Conservation (phyloP, 2,113 vertebrate genomes). For the Cathartes aura region DNA sequence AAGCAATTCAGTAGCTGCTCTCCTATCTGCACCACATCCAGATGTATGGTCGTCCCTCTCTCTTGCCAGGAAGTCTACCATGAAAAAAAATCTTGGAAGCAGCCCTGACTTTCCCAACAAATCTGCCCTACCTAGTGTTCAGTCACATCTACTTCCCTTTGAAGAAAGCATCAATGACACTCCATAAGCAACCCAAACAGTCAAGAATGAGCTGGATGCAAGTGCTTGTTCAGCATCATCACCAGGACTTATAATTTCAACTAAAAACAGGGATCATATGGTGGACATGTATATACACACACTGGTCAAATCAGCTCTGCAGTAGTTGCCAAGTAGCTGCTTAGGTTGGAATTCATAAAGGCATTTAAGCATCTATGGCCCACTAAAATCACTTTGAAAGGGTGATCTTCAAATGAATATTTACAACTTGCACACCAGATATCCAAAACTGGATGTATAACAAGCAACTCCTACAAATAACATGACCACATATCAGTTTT, state of each 20-base stretch:
- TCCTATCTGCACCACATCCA: not conserved
- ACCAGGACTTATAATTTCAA: not conserved
- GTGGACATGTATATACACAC: not conserved
- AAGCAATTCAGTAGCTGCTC: not conserved
- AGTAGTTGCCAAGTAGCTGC: not conserved
- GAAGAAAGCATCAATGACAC: not conserved
- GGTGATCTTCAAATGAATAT: not conserved
- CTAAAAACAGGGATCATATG: not conserved
- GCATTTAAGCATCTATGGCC: not conserved
- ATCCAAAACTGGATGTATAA: not conserved
- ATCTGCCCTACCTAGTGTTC: not conserved
- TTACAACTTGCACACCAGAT: not conserved
- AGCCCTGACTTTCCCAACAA: not conserved
- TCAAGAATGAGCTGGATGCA: not conserved
- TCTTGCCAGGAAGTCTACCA: not conserved
- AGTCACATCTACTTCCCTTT: not conserved
- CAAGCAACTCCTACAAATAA: not conserved
- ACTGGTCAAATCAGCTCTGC: not conserved
- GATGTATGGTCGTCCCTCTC: fast-evolving
- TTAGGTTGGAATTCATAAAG: not conserved
- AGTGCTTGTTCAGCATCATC: not conserved
- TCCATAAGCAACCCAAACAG: not conserved
- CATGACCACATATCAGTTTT: not conserved
- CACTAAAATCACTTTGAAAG: not conserved
- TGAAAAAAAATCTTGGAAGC: not conserved